A percentile compares a stretch with the other conserved stretches of the same genome.
phyloP scores from a whole-genome alignment of 1,140 invertebrate species.

The Penaeus vannamei region DNA sequence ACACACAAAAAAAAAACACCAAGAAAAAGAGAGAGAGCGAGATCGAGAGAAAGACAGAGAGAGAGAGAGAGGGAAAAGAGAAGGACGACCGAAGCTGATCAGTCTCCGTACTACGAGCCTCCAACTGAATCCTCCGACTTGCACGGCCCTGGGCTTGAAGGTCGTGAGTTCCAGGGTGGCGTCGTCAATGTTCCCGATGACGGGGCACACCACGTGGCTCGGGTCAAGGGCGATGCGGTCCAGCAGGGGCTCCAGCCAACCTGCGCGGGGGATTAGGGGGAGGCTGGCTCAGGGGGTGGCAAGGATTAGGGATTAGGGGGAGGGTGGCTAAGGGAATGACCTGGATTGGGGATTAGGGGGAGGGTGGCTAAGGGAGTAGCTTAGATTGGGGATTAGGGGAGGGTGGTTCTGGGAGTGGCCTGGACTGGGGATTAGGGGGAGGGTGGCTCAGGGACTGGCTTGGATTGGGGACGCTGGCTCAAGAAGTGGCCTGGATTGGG shows the following conservation, averaged over 20 bases:
- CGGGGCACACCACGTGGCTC: constrained; percentile 89
- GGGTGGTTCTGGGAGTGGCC: background rate
- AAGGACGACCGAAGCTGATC: too few relatives aligned
- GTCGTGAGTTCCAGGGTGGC: constrained; percentile 90
- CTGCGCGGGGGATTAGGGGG: constrained; percentile 68
- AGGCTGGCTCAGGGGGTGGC: background rate
- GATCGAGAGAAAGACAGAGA: background rate
- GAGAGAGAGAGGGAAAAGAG: background rate
- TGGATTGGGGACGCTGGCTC: too few relatives aligned
- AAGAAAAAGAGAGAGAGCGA: background rate
- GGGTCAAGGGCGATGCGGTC: constrained; percentile 91
- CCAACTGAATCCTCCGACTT: constrained; percentile 98
- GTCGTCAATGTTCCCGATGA: constrained; percentile 95
- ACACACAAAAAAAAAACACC: background rate
- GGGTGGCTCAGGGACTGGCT: background rate
- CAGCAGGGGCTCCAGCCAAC: constrained; percentile 79
- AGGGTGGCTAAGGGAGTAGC: constrained; percentile 61
- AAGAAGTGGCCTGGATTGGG: constrained; percentile 72
- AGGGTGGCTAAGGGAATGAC: too few relatives aligned
- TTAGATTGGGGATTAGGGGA: constrained; percentile 68
- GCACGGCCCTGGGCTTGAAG: constrained; percentile 86
- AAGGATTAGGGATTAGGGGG: too few relatives aligned
- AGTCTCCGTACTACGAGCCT: constrained; percentile 64
- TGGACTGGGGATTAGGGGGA: background rate
- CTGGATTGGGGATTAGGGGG: constrained; percentile 68